phyloP scores from a whole-genome alignment of 1,140 invertebrate genomes.

The Bombus waltoni region DNA sequence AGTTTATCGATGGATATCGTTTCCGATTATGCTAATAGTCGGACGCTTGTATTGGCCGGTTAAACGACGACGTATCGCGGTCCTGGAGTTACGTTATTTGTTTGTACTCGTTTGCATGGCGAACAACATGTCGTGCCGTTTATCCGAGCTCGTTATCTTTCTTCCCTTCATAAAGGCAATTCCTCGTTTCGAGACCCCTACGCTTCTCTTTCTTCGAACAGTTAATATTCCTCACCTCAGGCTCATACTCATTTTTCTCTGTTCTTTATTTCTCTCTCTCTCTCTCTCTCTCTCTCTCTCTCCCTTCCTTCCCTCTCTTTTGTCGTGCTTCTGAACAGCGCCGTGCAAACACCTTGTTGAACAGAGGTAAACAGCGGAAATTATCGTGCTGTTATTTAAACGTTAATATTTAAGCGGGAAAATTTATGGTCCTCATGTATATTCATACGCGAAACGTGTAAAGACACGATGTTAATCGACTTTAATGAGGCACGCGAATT shows the following conservation, averaged over 20 bases:
- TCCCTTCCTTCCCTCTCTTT: not conserved
- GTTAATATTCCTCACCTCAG: not conserved
- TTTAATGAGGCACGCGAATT: slow-evolving; percentile 21
- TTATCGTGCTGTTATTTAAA: slow-evolving; percentile 19
- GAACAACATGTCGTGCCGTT: slow-evolving; percentile 27
- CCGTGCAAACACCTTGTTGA: slow-evolving; percentile 5
- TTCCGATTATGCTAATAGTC: slow-evolving; percentile 63
- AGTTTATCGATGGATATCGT: slow-evolving; percentile 66
- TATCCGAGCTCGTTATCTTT: slow-evolving; percentile 6
- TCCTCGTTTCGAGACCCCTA: not conserved
- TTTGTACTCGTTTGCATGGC: slow-evolving; percentile 56
- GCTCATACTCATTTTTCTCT: not conserved
- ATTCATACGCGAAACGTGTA: slow-evolving; percentile 23
- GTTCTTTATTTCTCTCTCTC: not conserved
- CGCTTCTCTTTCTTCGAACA: not conserved
- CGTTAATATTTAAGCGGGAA: slow-evolving; percentile 15
- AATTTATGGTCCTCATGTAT: slow-evolving; percentile 45
- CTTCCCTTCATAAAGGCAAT: slow-evolving; percentile 44
- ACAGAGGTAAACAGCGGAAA: slow-evolving; percentile 11
- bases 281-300: not conserved
- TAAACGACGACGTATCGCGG: slow-evolving; percentile 49
- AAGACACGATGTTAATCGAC: slow-evolving; percentile 29
- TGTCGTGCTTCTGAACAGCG: not conserved
- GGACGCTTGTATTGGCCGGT: slow-evolving; percentile 40
- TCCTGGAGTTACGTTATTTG: slow-evolving; percentile 59